Conservation (phyloP, 2,797 vertebrate species). For the Cossypha dichroa region DNA sequence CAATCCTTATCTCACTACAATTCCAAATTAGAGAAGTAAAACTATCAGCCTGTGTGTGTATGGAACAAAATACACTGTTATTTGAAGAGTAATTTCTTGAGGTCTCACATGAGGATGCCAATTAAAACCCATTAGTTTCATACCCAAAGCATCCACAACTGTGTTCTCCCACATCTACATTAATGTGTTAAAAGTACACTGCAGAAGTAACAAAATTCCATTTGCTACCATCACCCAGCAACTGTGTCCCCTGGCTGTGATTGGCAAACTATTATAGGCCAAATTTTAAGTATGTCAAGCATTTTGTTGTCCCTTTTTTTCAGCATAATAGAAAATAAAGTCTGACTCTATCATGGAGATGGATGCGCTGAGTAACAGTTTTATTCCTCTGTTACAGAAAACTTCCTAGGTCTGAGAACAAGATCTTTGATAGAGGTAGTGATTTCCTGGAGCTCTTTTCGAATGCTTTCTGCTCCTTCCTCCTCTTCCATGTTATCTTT, state of each 20-base stretch:
- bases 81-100: background rate
- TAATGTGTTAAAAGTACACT: background rate
- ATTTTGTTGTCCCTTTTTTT: background rate
- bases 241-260: background rate
- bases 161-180: background rate
- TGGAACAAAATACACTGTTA: background rate
- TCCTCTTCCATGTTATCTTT: conserved; percentile 67
- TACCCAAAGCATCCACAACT: background rate
- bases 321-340: background rate
- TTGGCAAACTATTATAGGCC: background rate
- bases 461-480: conserved; percentile 70
- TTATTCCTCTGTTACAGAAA: conserved; percentile 85
- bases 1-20: background rate
- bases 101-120: background rate
- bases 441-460: conserved; percentile 83
- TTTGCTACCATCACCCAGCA: background rate
- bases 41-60: background rate
- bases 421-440: conserved; percentile 87
- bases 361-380: background rate
- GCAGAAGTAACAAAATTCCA: background rate
- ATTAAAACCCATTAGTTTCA: background rate
- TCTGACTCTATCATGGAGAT: background rate
- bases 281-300: background rate
- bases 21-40: conserved; percentile 6
- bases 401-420: conserved; percentile 84